Evolutionary conservation across 2,113 vertebrate species (phyloP), one percentile per base, ranked within the genome.

Genomic region (Neopipo cinnamomea): DNA sequence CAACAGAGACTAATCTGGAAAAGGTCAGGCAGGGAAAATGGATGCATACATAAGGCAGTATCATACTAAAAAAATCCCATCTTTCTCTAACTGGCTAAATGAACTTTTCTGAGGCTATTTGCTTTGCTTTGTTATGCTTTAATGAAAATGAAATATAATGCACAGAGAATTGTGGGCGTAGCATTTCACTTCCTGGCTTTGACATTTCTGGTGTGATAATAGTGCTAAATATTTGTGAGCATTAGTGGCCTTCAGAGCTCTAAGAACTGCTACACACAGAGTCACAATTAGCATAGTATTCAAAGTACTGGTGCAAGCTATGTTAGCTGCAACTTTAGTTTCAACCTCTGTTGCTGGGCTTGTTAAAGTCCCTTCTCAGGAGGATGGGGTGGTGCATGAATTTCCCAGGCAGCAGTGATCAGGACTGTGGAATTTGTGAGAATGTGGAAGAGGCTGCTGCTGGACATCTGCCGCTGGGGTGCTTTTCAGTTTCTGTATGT

Each of bases 151-250:
- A 68, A 93, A 80, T 90, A 80, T 33, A 90, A 93, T 67, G 63
- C 61, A 85, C 24, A 74, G 67, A 93, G 74, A 80, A 77, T 20
- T 62, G 75, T 77, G 67, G 78, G 90, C 47, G 74, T 71, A 91
- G 67, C 75, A 31, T 84, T 95, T 82, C 77, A 25, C 78, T 96
- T 96, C 89, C 93, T 94, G 85, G 35, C 72, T 96, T 83, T 91
- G 90, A 96, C 72, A 88, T 91, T 97, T 96, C 79, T 92, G 59
- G 44, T 5, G 8, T 28, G 44, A 75, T 77, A 46, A 85, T 95
- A 61, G 65, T 61, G 72, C 67, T 73, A 95, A 94, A 61, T 79
- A 85, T 85, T 83, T 83, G 71, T 73, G 56, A 94, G 35, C 0
- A 0, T 52, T 94, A 7, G 3, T 79, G 77, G 44, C 84, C 50